These are phyloP conservation scores for Elaphurus davidianus DNA, from an alignment of 2,113 vertebrate species.

Conservation along the genomic window DNA sequence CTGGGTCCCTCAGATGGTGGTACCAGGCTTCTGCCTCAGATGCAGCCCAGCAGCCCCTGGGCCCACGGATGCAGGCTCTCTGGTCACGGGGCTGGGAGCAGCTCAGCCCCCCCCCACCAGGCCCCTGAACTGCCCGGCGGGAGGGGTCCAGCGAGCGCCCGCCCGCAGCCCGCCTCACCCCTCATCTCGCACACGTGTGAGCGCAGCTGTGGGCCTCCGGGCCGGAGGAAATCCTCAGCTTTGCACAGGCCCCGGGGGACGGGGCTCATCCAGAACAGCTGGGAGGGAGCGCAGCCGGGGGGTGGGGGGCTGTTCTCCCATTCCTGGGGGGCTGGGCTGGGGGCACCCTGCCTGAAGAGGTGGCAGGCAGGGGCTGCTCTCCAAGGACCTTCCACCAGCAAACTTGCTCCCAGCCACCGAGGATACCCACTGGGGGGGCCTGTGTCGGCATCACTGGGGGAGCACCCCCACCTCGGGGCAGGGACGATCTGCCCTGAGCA, in stretches of 20 bases:
- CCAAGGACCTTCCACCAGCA: background rate
- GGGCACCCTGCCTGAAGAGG: background rate
- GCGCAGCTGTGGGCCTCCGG: conserved; percentile 79
- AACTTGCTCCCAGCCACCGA: background rate
- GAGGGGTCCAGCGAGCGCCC: background rate
- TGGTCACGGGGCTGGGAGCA: rapidly evolving
- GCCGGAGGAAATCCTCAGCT: conserved; percentile 82
- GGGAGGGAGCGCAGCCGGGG: conserved; percentile 64
- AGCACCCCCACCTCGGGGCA: background rate
- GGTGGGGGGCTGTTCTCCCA: background rate
- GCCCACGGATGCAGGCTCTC: background rate
- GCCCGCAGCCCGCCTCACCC: conserved; percentile 72
- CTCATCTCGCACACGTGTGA: conserved; percentile 78
- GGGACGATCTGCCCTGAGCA: background rate
- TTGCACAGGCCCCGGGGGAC: conserved; percentile 78
- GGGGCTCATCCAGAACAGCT: conserved; percentile 74
- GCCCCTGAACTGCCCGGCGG: background rate
- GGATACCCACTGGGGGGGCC: background rate
- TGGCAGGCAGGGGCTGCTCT: background rate
- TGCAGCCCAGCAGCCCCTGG: background rate
- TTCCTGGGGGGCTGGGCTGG: background rate
- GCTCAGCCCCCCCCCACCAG: background rate
- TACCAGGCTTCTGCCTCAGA: background rate
- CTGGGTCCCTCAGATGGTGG: rapidly evolving
- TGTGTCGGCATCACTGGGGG: too few relatives aligned